phyloP scores from a whole-genome alignment of 2,888 invertebrate genomes.

The Amphipoea oculea region DNA sequence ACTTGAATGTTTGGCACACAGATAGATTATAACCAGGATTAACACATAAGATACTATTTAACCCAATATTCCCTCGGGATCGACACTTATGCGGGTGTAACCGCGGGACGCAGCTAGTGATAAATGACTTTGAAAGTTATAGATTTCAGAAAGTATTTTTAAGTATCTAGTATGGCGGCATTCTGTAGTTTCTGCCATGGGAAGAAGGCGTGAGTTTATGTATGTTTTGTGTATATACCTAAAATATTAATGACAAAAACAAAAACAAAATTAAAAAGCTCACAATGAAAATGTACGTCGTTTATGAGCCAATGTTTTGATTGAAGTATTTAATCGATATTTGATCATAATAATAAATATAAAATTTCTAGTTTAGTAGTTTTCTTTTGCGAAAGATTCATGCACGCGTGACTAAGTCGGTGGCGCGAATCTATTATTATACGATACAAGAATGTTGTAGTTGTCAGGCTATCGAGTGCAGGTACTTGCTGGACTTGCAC shows the following conservation, averaged over 20 bases:
- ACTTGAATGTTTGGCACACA: no score
- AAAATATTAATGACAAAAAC: neutral
- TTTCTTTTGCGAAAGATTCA: constrained; percentile 54
- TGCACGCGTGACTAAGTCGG: constrained; percentile 64
- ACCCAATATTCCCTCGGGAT: no score
- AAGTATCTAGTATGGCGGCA: no score
- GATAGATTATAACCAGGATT: no score
- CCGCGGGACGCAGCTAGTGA: neutral
- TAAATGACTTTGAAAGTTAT: neutral
- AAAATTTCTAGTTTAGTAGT: constrained; percentile 38
- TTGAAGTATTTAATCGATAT: constrained; percentile 7
- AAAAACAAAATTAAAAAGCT: neutral
- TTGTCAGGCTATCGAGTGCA: constrained; percentile 35
- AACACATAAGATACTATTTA: no score
- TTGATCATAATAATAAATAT: constrained; percentile 18
- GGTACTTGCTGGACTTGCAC: constrained; percentile 20
- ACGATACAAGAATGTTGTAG: constrained; percentile 62
- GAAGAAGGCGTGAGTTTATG: no score
- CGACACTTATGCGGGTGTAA: no score
- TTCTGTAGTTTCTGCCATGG: no score
- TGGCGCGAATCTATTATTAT: constrained; percentile 58
- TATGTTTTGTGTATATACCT: neutral
- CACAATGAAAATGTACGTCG: neutral
- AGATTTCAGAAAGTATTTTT: neutral
- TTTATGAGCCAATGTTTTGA: neutral